A percentile compares a stretch with the other conserved stretches of the same genome.
Conservation (phyloP, 2,113 vertebrate species). For the Spea multiplicata region DNA sequence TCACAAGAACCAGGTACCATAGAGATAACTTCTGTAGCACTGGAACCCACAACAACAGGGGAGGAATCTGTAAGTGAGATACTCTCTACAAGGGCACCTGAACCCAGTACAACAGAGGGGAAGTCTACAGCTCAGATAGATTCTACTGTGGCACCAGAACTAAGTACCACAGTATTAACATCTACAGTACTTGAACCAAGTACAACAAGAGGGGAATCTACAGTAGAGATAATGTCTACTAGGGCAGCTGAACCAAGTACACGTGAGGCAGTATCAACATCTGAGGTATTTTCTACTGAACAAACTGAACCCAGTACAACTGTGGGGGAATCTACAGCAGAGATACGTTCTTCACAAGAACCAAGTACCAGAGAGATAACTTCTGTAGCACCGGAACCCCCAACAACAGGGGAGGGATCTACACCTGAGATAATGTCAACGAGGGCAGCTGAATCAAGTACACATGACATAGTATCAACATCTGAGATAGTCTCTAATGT, state of each 20-base stretch:
- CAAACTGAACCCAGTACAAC: no score
- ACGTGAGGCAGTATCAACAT: not conserved
- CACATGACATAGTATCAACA: not conserved
- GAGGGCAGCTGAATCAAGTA: not conserved
- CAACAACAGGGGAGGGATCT: not conserved
- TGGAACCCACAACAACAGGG: not conserved
- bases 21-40: no score
- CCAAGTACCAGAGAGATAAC: not conserved
- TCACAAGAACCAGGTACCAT: no score
- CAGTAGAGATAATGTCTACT: not conserved
- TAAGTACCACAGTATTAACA: not conserved
- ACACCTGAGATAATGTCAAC: not conserved
- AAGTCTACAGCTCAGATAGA: not conserved
- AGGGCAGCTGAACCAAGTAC: not conserved
- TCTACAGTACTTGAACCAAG: not conserved
- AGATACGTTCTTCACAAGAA: not conserved
- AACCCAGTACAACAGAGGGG: not conserved
- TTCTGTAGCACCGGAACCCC: no score
- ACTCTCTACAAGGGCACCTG: not conserved
- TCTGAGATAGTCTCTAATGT: not conserved
- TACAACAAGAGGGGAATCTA: not conserved
- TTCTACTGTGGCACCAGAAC: not conserved
- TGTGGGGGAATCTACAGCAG: not conserved
- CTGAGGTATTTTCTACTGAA: no score
- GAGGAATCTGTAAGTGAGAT: not conserved